Conservation (phyloP, 1,140 invertebrate species). For the Stegodyphus mimosarum region DNA sequence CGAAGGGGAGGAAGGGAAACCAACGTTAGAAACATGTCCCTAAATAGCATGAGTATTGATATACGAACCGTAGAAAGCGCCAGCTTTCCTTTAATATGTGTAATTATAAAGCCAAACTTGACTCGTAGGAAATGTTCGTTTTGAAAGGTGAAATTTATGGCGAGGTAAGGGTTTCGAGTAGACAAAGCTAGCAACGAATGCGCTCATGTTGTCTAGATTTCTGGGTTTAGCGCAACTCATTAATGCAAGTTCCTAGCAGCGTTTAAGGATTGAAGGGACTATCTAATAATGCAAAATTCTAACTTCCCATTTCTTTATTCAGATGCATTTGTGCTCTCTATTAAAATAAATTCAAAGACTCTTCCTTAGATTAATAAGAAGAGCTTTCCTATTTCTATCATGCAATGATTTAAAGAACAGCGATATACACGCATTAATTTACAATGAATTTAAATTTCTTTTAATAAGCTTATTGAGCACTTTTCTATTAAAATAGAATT, state of each 20-base stretch:
- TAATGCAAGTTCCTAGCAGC: slow-evolving; percentile 24
- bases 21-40: neutral
- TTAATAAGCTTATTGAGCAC: too few species aligned
- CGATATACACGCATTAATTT: too few species aligned
- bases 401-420: too few species aligned
- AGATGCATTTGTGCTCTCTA: too few species aligned
- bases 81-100: slow-evolving; percentile 42
- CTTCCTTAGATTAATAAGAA: too few species aligned
- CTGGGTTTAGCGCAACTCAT: slow-evolving; percentile 20
- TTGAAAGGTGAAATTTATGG: slow-evolving; percentile 41
- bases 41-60: slow-evolving; percentile 40
- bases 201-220: slow-evolving; percentile 12
- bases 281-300: too few species aligned
- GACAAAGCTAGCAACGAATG: slow-evolving; percentile 30
- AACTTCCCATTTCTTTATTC: too few species aligned
- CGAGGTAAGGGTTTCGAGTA: neutral
- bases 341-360: too few species aligned
- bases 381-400: too few species aligned
- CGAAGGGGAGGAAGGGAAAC: neutral
- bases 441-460: too few species aligned
- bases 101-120: slow-evolving; percentile 53
- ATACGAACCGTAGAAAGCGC: neutral
- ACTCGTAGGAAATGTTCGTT: slow-evolving; percentile 32
- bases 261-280: slow-evolving; percentile 19
- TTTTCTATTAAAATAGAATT: too few species aligned